Percentiles rank a stretch among this genome's conserved stretches.
These are phyloP conservation scores for Sphyrna mokarran DNA, from an alignment of 2,113 vertebrate species.

Conservation along the genomic window DNA sequence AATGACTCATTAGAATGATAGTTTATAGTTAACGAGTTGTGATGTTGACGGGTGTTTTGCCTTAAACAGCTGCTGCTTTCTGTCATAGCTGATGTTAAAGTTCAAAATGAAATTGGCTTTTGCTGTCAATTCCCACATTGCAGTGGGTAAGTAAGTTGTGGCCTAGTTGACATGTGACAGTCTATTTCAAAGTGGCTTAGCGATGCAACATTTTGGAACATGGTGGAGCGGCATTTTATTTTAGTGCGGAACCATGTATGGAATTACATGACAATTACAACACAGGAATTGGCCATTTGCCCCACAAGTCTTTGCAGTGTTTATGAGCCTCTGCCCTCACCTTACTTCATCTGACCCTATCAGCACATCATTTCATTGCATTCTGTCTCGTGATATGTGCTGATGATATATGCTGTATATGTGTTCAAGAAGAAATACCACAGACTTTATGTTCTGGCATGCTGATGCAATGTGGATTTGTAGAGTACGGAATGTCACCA, in stretches of 20 bases:
- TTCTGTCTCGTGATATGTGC: not conserved
- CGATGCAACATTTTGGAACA: not conserved
- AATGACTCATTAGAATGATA: not conserved
- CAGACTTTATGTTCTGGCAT: no score
- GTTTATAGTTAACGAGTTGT: not conserved
- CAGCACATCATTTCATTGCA: not conserved
- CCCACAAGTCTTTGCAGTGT: not conserved
- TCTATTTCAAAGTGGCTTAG: not conserved
- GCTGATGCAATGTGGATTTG: no score
- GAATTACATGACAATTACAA: not conserved
- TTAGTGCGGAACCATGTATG: not conserved
- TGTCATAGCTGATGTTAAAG: not conserved
- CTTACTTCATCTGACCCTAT: not conserved
- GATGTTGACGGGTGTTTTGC: not conserved
- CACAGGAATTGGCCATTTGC: not conserved
- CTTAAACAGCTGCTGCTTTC: not conserved
- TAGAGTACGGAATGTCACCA: no score
- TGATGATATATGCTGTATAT: not conserved
- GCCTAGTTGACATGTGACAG: not conserved
- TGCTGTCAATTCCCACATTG: not conserved
- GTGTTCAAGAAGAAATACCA: not conserved
- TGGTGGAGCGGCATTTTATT: not conserved
- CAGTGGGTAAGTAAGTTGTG: not conserved
- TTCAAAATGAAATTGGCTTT: not conserved
- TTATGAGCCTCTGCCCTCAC: not conserved